A percentile compares a stretch with the other conserved stretches of the same genome.
phyloP scores from a whole-genome alignment of 1,140 invertebrate genomes.

The Aphelenchoides avenae region DNA sequence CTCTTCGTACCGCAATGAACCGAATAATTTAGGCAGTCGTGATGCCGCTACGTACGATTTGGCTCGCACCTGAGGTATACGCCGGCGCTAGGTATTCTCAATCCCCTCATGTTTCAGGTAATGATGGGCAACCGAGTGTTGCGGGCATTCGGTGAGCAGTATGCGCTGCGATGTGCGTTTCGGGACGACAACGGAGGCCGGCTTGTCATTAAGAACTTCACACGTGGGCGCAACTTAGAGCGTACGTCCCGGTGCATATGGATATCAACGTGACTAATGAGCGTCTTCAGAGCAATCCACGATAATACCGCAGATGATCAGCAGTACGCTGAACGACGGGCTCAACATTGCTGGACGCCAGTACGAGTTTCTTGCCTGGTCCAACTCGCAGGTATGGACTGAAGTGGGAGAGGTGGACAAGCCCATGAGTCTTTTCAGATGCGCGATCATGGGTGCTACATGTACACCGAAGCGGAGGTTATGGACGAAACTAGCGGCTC shows the following conservation, averaged over 20 bases:
- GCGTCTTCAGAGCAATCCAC: constrained; percentile 19
- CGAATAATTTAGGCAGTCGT: too few species aligned
- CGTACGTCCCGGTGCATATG: constrained; percentile 14
- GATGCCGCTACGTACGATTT: too few species aligned
- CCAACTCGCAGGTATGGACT: too few species aligned
- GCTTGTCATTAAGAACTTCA: background rate
- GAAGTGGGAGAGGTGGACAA: too few species aligned
- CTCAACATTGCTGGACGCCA: constrained; percentile 22
- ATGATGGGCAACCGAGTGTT: too few species aligned
- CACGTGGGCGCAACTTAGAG: background rate
- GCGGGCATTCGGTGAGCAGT: too few species aligned
- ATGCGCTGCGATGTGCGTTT: constrained; percentile 40
- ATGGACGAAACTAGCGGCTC: background rate
- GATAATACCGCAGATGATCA: constrained; percentile 25
- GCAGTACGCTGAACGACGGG: constrained; percentile 17
- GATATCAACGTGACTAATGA: constrained; percentile 17
- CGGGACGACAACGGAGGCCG: constrained; percentile 25
- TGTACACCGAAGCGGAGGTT: constrained; percentile 37
- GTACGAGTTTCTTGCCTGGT: constrained; percentile 49
- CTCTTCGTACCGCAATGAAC: too few species aligned
- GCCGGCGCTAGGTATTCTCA: too few species aligned
- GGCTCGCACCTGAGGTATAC: too few species aligned
- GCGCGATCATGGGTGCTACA: constrained; percentile 48
- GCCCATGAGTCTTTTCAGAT: too few species aligned
- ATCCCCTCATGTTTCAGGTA: too few species aligned